Evolutionary conservation across 2,113 vertebrate species (phyloP).

Genomic region (Notiomystis cincta): DNA sequence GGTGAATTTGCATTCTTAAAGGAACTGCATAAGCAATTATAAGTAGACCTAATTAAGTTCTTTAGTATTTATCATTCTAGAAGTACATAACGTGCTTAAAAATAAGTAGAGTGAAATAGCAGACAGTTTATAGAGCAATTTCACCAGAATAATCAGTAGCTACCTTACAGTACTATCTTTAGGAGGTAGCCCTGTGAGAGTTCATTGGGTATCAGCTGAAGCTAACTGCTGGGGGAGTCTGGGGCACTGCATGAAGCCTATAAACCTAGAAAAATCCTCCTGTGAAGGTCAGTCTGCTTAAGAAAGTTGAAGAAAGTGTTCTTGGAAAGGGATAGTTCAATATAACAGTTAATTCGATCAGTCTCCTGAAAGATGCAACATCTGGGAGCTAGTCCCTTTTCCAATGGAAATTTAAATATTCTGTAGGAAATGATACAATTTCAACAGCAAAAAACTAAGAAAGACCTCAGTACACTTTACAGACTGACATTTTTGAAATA

Average conservation of each 20-base stretch:
- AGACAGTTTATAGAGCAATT: background rate
- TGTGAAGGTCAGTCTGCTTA: background rate
- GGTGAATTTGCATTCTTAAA: constrained; percentile 38
- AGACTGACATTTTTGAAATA: background rate
- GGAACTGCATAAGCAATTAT: constrained; percentile 7
- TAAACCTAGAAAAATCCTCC: background rate
- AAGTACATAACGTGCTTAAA: background rate
- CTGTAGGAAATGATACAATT: background rate
- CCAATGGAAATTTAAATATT: background rate
- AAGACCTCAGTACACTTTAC: background rate
- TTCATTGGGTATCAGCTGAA: background rate
- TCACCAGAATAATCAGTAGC: background rate
- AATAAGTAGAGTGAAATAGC: background rate
- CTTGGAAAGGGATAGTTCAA: background rate
- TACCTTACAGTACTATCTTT: background rate
- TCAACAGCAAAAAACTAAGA: background rate
- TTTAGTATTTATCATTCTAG: background rate
- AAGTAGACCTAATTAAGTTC: constrained; percentile 29
- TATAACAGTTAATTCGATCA: background rate
- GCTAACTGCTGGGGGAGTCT: background rate
- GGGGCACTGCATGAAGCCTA: background rate
- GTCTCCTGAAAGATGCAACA: background rate
- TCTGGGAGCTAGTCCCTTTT: background rate
- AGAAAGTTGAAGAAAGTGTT: background rate
- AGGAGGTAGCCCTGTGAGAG: background rate